These are phyloP conservation scores for Zaprionus taronus DNA, from an alignment of 1,140 invertebrate genomes.

Conservation along the genomic window DNA sequence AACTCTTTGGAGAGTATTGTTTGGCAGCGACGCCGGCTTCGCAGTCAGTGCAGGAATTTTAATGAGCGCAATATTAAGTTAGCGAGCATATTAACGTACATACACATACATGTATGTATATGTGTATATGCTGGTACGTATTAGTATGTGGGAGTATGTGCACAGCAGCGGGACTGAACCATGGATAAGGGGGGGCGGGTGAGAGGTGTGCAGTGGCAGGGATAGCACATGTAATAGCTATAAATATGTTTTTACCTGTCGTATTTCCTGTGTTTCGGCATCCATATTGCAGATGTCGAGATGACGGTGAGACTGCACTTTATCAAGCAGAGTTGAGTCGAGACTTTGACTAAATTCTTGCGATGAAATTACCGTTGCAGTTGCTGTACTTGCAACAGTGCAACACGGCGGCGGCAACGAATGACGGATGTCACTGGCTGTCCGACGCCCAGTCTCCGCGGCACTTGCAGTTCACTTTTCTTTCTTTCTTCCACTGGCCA, in stretches of 20 bases:
- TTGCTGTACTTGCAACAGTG: slow-evolving; percentile 33
- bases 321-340: slow-evolving; percentile 16
- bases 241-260: slow-evolving; percentile 70
- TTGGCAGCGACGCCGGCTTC: slow-evolving; percentile 21
- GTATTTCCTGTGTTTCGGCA: slow-evolving; percentile 83
- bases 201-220: not conserved
- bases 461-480: slow-evolving; percentile 74
- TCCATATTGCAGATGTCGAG: slow-evolving; percentile 65
- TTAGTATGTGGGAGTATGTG: slow-evolving; percentile 25
- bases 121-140: slow-evolving; percentile 4
- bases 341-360: slow-evolving; percentile 39
- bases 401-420: slow-evolving; percentile 20
- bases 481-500: slow-evolving; percentile 52
- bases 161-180: not conserved
- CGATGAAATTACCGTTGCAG: slow-evolving; percentile 45
- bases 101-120: slow-evolving; percentile 15
- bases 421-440: slow-evolving; percentile 65
- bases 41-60: slow-evolving; percentile 70
- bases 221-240: slow-evolving; percentile 35
- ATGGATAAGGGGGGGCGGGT: not conserved
- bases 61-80: slow-evolving; percentile 71
- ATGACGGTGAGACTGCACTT: slow-evolving; percentile 47
- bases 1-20: slow-evolving; percentile 44
- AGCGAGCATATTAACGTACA: slow-evolving; percentile 37
- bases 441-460: slow-evolving; percentile 74